A percentile compares a stretch with the other conserved stretches of the same genome.
phyloP scores from a whole-genome alignment of 37 sponge, comb jelly and placozoan species.

The Eunapius fragilis region DNA sequence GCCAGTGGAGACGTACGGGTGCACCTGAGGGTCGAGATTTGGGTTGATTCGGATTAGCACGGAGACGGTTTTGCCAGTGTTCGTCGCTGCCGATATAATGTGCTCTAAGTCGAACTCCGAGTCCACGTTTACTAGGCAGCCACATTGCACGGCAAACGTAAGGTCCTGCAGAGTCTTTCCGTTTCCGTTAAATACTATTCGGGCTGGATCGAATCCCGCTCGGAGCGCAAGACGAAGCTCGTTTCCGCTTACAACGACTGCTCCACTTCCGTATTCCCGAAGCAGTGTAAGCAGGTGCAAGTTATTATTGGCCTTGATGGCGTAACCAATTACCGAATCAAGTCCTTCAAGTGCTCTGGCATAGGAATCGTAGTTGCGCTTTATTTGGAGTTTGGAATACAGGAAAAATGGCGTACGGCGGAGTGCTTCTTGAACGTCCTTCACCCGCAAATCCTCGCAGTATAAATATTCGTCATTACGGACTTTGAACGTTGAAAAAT shows the following conservation, averaged over 20 bases:
- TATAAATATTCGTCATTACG: neutral
- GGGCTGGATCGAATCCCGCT: neutral
- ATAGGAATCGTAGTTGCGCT: neutral
- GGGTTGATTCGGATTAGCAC: conserved; percentile 9
- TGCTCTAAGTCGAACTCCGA: neutral
- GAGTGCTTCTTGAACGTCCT: neutral
- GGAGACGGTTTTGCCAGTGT: neutral
- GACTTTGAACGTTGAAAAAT: neutral
- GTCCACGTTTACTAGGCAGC: conserved; percentile 6
- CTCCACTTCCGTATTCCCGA: neutral
- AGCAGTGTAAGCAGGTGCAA: neutral
- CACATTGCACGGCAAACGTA: neutral
- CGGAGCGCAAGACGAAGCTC: conserved; percentile 3
- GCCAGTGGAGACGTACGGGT: conserved; percentile 1
- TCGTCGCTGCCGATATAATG: neutral
- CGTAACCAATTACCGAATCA: neutral
- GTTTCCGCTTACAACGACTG: neutral
- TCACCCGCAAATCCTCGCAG: neutral
- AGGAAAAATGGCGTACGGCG: neutral
- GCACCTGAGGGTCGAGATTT: conserved; percentile 1
- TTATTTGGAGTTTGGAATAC: conserved; percentile 1
- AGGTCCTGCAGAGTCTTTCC: neutral
- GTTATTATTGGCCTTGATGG: conserved; percentile 21
- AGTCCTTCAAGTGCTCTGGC: neutral
- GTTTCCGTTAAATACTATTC: conserved; percentile 6